A percentile compares a stretch with the other conserved stretches of the same genome.
Conservation (phyloP, 2,888 invertebrate species). For the Drosophila pseudotalamancana region DNA sequence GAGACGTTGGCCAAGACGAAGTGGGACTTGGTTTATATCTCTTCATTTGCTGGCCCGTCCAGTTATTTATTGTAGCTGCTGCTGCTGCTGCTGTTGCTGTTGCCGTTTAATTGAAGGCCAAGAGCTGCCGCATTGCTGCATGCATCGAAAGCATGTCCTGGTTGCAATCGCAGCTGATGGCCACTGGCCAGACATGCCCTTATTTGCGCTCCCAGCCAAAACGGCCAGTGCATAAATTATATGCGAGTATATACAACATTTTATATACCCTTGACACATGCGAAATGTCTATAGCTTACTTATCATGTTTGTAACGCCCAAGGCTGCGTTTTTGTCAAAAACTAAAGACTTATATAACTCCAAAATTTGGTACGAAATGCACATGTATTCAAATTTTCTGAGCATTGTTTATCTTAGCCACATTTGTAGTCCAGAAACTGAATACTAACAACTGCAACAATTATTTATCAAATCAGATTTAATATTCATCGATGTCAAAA, state of each 20-base stretch:
- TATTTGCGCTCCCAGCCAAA: conserved; percentile 75
- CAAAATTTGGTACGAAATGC: too few species aligned
- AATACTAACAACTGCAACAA: too few species aligned
- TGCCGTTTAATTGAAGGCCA: conserved; percentile 76
- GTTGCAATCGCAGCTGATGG: conserved; percentile 72
- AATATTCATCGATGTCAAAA: too few species aligned
- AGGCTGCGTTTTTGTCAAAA: conserved; percentile 33
- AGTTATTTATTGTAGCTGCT: conserved; percentile 73
- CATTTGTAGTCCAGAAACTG: too few species aligned
- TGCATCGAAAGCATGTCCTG: conserved; percentile 79
- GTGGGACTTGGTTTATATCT: conserved; percentile 73
- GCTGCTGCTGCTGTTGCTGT: conserved; percentile 36
- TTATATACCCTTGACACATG: conserved; percentile 49
- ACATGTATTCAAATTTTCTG: too few species aligned
- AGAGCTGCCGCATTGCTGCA: conserved; percentile 76
- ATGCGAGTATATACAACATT: conserved; percentile 38
- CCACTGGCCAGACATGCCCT: conserved; percentile 76
- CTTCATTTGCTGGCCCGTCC: conserved; percentile 72
- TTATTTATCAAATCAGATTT: too few species aligned
- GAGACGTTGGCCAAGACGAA: conserved; percentile 26
- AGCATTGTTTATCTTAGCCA: too few species aligned
- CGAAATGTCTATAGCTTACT: conserved; percentile 44
- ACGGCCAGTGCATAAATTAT: conserved; percentile 74
- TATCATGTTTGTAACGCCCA: conserved; percentile 46
- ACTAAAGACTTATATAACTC: not conserved